Base-by-base conservation (phyloP, 2,888 invertebrate genomes). In the Eupsilia transversa region DNA sequence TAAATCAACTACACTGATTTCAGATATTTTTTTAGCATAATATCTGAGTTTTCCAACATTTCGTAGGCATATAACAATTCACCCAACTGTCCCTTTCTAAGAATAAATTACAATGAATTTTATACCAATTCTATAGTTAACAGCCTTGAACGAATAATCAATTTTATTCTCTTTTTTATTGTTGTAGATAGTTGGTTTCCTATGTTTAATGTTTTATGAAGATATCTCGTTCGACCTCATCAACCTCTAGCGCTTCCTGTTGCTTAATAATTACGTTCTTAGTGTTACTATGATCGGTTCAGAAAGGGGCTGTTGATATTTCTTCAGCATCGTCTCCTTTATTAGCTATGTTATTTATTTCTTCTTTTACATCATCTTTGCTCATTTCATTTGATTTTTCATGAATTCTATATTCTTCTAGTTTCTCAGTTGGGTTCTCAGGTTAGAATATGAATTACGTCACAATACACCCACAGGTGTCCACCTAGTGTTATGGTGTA, bases 241-340 rank as follows among this genome's bases (percentile, higher is more conserved):
- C 83, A 84, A 88, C 76, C 77, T 80, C 69, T 73, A 78, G 64
- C 71, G 77, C 65, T 89, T 91, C 90, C 90, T 88, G 86, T 86
- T 88, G 77, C 85, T 67, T 74, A 78, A 86, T 86, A 82, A 85
- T 85, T 84, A 82, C 72, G 71, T 74, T 79, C 68, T 76, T 82
- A 68, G 74, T 81, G 81, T 82, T 72, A 67, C 83, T 81, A 76
- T 79, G 72, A 77, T 79, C 73, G 35, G 63, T 70, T 74, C 76
- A 66, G 66, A 59, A 72, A 49, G 66, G 78, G 43, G 17, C 54
- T 46, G 59, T 65, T 83, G 72, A 71, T 72, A 67, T 83, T 65
- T 67, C 54, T 70, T 81, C 60, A 52, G 27, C 68, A 59, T 77
- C 60, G 38, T 84, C 80, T 72, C n/a, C n/a, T 83, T 72, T 75